Base-by-base conservation (phyloP, 2,888 invertebrate genomes). In the Venusia cambrica region DNA sequence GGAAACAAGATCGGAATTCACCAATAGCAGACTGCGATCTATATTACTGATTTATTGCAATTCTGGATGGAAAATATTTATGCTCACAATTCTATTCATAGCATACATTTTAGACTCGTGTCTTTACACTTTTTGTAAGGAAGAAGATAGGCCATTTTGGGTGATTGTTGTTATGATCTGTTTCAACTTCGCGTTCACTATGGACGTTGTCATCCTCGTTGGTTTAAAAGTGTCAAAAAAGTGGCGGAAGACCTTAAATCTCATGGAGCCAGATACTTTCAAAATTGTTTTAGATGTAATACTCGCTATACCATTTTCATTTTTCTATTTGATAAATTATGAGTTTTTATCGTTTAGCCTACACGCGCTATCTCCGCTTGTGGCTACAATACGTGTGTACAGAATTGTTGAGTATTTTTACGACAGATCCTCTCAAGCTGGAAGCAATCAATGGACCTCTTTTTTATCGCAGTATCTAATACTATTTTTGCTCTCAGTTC, bases 401-500 rank as follows among this genome's bases (percentile, higher is more conserved):
- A 75, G 84, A 51, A 73, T 88, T 22, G 51, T 83, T 25, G 70
- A 75, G 52, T 84, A 79, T 52, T 80, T 84, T 51, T 76, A 74
- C 25, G 59, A 69, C 8, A 78, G 73, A 62, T 75, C 78, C n/a
- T 74, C 78, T 5, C 73, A 77, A 67, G 81, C 85, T 13, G 85
- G 87, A 9, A 78, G 80, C 32, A 85, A 85, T 53, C 87, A 85
- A 52, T 85, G 85, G 80, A 77, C 77, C 6, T 79, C 80, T 10
- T 87, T 87, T 51, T 57, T 87, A 21, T 71, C 77, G n/a, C 84
- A 88, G 52, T 88, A 87, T 48, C 58, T 87, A 1, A 74, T 78
- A 45, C 67, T 83, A 12, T 78, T 88, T 38, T 45, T 85, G 19
- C 40, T 88, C 7, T 73, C 79, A 12, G 76, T 81, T 4, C 89